phyloP scores from a whole-genome alignment of 1,140 invertebrate species.

The Bactericera cockerelli region DNA sequence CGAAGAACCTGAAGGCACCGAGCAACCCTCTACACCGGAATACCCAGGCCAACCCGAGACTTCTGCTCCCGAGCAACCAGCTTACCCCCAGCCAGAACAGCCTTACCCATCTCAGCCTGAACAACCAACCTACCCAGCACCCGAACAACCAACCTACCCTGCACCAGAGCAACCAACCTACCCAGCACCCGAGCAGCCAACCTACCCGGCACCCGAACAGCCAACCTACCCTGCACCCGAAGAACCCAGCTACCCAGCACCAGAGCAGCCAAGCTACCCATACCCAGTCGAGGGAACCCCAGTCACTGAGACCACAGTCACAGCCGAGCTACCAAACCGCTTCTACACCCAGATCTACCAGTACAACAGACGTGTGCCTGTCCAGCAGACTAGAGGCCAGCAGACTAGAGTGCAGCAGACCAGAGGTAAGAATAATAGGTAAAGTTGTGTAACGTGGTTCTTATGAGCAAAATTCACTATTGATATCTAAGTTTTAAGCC shows the following conservation, averaged over 20 bases:
- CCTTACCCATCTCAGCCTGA: conserved; percentile 4
- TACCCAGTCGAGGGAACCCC: neutral
- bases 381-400: too few species aligned
- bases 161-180: neutral
- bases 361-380: neutral
- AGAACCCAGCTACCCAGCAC: neutral
- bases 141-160: conserved; percentile 2
- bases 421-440: neutral
- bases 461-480: too few species aligned
- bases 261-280: conserved; percentile 2
- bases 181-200: neutral
- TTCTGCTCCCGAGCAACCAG: conserved; percentile 1
- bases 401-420: too few species aligned
- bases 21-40: conserved; percentile 9
- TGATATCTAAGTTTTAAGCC: too few species aligned
- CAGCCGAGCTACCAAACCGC: neutral
- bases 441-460: neutral
- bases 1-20: neutral
- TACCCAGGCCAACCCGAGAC: neutral
- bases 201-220: conserved; percentile 5
- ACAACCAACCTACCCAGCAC: neutral
- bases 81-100: conserved; percentile 12
- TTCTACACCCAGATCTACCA: neutral
- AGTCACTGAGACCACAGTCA: neutral
- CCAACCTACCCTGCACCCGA: conserved; percentile 5